These are phyloP conservation scores for Eulacestoma nigropectus DNA, from an alignment of 2,113 vertebrate species.

Conservation along the genomic window DNA sequence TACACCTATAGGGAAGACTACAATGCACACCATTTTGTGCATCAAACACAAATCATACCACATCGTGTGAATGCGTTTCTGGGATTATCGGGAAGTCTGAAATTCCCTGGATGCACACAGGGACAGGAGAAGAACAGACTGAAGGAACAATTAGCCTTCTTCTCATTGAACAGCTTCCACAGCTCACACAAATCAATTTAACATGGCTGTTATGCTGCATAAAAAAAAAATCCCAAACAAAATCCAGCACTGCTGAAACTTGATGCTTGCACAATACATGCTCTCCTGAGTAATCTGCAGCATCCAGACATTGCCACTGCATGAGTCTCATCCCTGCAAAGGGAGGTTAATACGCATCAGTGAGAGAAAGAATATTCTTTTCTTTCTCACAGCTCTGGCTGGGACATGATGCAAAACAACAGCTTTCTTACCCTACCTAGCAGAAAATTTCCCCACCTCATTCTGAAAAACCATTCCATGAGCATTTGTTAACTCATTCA, in stretches of 20 bases:
- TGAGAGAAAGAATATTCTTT: background rate
- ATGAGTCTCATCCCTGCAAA: background rate
- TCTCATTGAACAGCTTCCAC: background rate
- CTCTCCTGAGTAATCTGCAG: background rate
- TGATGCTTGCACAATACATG: background rate
- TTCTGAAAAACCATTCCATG: background rate
- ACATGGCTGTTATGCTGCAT: background rate
- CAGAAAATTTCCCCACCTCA: background rate
- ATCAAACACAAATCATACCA: background rate
- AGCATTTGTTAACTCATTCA: background rate
- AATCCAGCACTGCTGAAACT: background rate
- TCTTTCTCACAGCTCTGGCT: background rate
- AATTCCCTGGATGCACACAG: background rate
- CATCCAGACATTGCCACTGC: background rate
- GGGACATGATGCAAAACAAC: background rate
- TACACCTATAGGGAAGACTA: background rate
- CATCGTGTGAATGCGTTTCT: background rate
- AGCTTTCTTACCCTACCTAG: background rate
- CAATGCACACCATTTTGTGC: background rate
- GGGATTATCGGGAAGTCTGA: background rate
- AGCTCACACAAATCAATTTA: slow-evolving; percentile 13
- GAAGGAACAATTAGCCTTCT: background rate
- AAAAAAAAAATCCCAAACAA: background rate
- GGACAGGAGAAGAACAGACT: background rate
- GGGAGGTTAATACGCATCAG: background rate